These are phyloP conservation scores for Takifugu bimaculatus DNA, from an alignment of 2,113 vertebrate species.

Conservation along the genomic window DNA sequence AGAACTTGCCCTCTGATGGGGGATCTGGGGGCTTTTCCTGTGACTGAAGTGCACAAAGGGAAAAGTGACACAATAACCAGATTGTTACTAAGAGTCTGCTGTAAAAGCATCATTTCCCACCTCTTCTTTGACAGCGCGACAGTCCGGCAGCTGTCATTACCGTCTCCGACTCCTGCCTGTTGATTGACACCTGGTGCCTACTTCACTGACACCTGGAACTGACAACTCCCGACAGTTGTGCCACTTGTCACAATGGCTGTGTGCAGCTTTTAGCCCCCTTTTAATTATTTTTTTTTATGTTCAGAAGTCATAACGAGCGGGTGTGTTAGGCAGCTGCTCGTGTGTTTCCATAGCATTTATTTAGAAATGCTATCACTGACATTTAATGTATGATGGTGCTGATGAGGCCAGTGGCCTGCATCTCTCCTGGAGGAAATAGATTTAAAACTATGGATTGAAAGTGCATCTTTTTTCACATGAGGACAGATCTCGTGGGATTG, in stretches of 20 bases:
- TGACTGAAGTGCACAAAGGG: too few relatives aligned
- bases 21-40: too few relatives aligned
- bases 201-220: constrained; percentile 37
- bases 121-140: constrained; percentile 4
- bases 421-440: neutral
- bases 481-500: constrained; percentile 12
- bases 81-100: neutral
- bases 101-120: constrained; percentile 7
- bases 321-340: constrained; percentile 9
- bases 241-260: constrained; percentile 15
- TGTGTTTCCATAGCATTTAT: constrained; percentile 1
- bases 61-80: too few relatives aligned
- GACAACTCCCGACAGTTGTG: constrained; percentile 26
- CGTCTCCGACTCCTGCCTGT: constrained; percentile 23
- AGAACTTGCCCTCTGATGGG: too few relatives aligned
- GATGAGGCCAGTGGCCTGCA: too few relatives aligned
- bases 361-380: too few relatives aligned
- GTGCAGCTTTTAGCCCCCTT: constrained; percentile 23
- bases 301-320: constrained; percentile 26
- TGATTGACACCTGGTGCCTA: constrained; percentile 34
- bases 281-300: constrained; percentile 36
- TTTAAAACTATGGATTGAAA: neutral
- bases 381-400: too few relatives aligned
- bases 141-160: constrained; percentile 27
- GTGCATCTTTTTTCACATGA: constrained; percentile 1